phyloP scores from a whole-genome alignment of 2,888 invertebrate species.

The Acleris emargana region DNA sequence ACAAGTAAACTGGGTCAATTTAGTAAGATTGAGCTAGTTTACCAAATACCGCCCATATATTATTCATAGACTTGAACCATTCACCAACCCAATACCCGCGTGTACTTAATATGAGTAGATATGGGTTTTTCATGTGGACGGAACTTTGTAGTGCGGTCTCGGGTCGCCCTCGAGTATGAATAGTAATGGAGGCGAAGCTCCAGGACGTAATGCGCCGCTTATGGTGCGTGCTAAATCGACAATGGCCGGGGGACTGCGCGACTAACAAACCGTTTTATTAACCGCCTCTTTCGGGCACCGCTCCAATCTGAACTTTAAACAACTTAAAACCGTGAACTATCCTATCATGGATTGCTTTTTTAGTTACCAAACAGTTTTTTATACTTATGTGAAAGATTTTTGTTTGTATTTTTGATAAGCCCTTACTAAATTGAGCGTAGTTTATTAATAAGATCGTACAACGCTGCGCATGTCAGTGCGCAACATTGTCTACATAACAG shows the following conservation, averaged over 20 bases:
- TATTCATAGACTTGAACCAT: conserved; percentile 41
- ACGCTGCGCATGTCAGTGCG: no score
- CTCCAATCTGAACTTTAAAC: conserved; percentile 59
- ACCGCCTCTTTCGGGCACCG: conserved; percentile 59
- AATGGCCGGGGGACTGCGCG: conserved; percentile 65
- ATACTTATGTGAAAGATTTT: no score
- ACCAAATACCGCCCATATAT: conserved; percentile 30
- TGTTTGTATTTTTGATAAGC: no score
- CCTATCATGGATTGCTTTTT: conserved; percentile 37
- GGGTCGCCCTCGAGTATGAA: conserved; percentile 64
- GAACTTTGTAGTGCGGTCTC: conserved; percentile 48
- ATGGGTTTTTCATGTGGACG: conserved; percentile 55
- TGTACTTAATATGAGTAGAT: conserved; percentile 38
- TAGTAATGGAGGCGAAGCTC: conserved; percentile 75
- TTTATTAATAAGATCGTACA: no score
- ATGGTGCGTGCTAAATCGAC: conserved; percentile 82
- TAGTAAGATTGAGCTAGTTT: conserved; percentile 12
- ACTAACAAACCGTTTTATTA: conserved; percentile 70
- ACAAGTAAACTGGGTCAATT: conserved; percentile 7
- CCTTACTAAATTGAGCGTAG: no score
- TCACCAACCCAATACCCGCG: no score
- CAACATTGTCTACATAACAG: background rate
- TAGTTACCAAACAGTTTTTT: conserved; percentile 3
- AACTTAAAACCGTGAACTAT: conserved; percentile 53
- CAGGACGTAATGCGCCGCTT: conserved; percentile 69